These are phyloP conservation scores for Dorcus parallelipipedus DNA, from an alignment of 2,888 invertebrate species.

Conservation along the genomic window DNA sequence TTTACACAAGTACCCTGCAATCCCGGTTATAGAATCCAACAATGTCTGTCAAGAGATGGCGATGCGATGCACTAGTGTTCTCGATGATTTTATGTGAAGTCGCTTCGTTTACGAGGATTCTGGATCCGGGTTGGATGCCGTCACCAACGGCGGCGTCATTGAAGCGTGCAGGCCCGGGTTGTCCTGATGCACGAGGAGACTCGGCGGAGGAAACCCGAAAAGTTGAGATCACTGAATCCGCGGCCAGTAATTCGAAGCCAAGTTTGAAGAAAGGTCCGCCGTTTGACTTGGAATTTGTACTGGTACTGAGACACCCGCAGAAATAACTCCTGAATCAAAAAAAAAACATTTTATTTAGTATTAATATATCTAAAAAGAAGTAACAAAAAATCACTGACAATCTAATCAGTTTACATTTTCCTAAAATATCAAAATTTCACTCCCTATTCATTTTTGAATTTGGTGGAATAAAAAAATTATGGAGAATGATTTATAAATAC, in stretches of 20 bases:
- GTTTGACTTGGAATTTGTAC: slow-evolving; percentile 88
- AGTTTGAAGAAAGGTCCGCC: slow-evolving; percentile 71
- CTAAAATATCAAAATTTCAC: too few relatives aligned
- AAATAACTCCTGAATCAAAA: slow-evolving; percentile 76
- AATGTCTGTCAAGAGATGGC: slow-evolving; percentile 8
- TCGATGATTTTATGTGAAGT: slow-evolving; percentile 17
- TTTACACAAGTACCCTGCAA: slow-evolving; percentile 43
- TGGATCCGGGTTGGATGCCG: slow-evolving; percentile 46
- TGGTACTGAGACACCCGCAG: slow-evolving; percentile 88
- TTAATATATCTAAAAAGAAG: not conserved
- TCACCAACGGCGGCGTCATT: slow-evolving; percentile 53
- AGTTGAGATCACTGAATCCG: slow-evolving; percentile 91
- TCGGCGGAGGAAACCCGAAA: slow-evolving; percentile 78
- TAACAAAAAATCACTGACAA: too few relatives aligned
- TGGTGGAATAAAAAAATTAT: too few relatives aligned
- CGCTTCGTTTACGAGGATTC: slow-evolving; percentile 30
- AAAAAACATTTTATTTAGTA: slow-evolving; percentile 10
- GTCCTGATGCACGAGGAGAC: slow-evolving; percentile 64
- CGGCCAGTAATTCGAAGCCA: slow-evolving; percentile 78
- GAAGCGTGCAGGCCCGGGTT: slow-evolving; percentile 60
- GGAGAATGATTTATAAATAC: too few relatives aligned
- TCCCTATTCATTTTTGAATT: too few relatives aligned
- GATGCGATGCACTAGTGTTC: slow-evolving; percentile 11
- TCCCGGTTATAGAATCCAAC: slow-evolving; percentile 25
- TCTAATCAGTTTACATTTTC: too few relatives aligned